phyloP scores from a whole-genome alignment of 2,113 vertebrate genomes.

The Rhinichthys klamathensis region DNA sequence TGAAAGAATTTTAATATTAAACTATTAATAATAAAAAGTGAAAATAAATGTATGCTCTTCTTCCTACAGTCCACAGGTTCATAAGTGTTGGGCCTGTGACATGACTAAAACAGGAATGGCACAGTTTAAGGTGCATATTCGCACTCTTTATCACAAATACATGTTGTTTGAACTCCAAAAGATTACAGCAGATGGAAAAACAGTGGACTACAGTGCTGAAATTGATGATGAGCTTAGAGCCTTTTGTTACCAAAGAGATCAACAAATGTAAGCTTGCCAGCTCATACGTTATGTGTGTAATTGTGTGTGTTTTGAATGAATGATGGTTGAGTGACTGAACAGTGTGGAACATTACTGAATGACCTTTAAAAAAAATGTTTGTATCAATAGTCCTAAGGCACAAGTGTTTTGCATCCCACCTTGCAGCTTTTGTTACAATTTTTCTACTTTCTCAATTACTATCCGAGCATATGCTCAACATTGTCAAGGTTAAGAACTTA shows the following conservation, averaged over 20 bases:
- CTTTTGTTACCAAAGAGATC: slow-evolving; percentile 31
- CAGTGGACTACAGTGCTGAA: slow-evolving; percentile 64
- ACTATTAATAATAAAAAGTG: too few relatives aligned
- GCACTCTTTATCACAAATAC: slow-evolving; percentile 80
- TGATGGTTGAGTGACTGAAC: background rate
- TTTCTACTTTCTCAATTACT: too few relatives aligned
- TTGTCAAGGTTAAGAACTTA: too few relatives aligned
- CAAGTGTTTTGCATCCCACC: too few relatives aligned
- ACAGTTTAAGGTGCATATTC: slow-evolving; percentile 84
- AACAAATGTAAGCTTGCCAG: background rate
- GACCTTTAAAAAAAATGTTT: too few relatives aligned
- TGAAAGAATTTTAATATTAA: too few relatives aligned
- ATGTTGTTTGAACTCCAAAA: slow-evolving; percentile 72
- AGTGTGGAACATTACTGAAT: too few relatives aligned
- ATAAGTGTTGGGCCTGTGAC: slow-evolving; percentile 86
- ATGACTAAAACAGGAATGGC: slow-evolving; percentile 77
- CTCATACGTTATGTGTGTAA: background rate
- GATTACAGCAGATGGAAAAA: slow-evolving; percentile 65
- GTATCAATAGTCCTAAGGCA: too few relatives aligned
- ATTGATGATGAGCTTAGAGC: slow-evolving; percentile 8
- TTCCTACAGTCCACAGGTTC: slow-evolving; percentile 75
- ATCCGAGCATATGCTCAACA: too few relatives aligned
- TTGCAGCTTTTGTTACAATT: too few relatives aligned
- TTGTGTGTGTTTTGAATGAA: background rate
- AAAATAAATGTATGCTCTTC: background rate